Percentiles rank a stretch among this genome's conserved stretches.
These are phyloP conservation scores for Chaenocephalus aceratus DNA, from an alignment of 2,113 vertebrate species.

Conservation along the genomic window DNA sequence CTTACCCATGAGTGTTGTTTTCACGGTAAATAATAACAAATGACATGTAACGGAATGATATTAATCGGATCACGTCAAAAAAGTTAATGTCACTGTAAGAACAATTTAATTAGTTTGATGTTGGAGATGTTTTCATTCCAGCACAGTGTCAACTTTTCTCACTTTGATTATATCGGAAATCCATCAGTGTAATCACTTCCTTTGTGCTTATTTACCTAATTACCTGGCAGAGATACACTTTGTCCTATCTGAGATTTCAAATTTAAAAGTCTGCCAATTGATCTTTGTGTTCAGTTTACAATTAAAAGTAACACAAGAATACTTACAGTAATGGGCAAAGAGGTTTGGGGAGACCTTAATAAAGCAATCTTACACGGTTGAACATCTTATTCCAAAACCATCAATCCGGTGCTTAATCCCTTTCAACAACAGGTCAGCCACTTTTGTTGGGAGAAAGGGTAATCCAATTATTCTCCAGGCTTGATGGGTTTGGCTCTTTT, in stretches of 20 bases:
- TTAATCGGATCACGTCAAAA: slow-evolving; percentile 5
- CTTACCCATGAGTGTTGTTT: slow-evolving; percentile 3
- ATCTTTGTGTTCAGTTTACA: not conserved
- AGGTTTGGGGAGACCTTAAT: not conserved
- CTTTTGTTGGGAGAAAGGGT: not conserved
- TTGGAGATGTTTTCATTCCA: not conserved
- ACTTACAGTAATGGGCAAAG: no score
- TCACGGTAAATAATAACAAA: not conserved
- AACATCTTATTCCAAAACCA: not conserved
- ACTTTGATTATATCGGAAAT: slow-evolving; percentile 24
- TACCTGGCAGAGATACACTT: slow-evolving; percentile 10
- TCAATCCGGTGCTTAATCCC: no score
- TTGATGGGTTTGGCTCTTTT: not conserved
- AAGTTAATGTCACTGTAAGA: not conserved
- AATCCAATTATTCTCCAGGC: not conserved
- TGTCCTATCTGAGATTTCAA: slow-evolving; percentile 3
- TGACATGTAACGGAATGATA: not conserved
- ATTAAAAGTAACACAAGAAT: not conserved
- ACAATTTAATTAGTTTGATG: not conserved
- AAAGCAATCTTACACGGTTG: not conserved
- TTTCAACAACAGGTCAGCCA: no score
- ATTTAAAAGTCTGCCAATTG: slow-evolving; percentile 18
- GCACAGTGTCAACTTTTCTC: not conserved
- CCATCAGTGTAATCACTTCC: slow-evolving; percentile 3
- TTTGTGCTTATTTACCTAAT: slow-evolving; percentile 17